Evolutionary conservation across 2,888 invertebrate genomes (phyloP), one percentile per base, ranked within the genome.

Genomic region (Meteorus colon): DNA sequence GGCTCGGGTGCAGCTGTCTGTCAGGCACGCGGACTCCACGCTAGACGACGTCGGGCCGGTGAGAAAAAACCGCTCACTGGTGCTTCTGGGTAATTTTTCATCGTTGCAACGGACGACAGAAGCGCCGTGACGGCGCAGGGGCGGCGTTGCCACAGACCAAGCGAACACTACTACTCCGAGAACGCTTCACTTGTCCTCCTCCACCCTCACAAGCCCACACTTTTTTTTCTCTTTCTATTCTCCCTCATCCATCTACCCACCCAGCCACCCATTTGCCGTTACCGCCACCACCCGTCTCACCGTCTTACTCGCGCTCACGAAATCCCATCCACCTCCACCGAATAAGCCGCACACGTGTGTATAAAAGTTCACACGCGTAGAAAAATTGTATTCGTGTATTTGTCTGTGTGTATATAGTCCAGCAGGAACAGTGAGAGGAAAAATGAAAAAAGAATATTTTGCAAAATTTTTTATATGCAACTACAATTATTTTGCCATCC

Each of bases 1-100:
- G 88, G 88, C 87, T 87, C 86, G 86, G 86, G 84, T 88, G 87
- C 88, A 88, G 87, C 87, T 88, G 88, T 88, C 88, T 87, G 87
- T 88, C 88, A 88, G 88, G 82, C 86, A 81, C 81, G 86, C 86
- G 86, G 86, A 86, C 86, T 86, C 86, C 81, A 85, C 86, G 86
- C 86, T 85, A 86, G 86, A 86, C 86, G 86, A 86, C 85, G 86
- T 81, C 78, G 81, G 73, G 78, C 73, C 76, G 71, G 76, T 74
- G 81, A 81, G 82, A 82, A 84, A 85, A 85, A 84, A 84, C 79
- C 83, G 82, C 83, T 79, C 81, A 65, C 63, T 81, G 83, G 82
- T 86, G 87, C 87, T 86, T 85, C 87, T 85, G 86, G 87, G 87
- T 87, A 88, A 88, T 88, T 88, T 88, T 88, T 88, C 88, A 88